phyloP scores from a whole-genome alignment of 2,113 vertebrate genomes.

The Symphodus melops region DNA sequence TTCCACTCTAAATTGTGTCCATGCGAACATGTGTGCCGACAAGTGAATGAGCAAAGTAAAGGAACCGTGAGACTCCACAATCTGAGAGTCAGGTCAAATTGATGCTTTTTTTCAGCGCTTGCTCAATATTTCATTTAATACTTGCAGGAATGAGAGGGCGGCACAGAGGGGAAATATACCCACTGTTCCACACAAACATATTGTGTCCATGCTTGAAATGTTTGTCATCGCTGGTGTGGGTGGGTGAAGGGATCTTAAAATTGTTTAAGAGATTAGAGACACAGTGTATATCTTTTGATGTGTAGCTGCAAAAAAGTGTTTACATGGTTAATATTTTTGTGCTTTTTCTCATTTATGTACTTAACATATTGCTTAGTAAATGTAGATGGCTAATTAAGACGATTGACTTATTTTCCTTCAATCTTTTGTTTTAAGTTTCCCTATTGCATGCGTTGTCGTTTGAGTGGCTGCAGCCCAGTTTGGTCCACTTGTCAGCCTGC shows the following conservation, averaged over 20 bases:
- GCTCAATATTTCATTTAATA: slow-evolving; percentile 25
- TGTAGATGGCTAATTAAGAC: no score
- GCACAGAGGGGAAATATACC: slow-evolving; percentile 14
- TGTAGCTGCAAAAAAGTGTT: not conserved
- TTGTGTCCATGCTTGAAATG: not conserved
- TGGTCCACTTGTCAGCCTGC: not conserved
- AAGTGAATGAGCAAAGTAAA: not conserved
- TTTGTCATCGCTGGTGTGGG: not conserved
- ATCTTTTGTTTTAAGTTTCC: not conserved
- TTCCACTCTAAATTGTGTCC: slow-evolving; percentile 8
- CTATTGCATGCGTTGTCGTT: not conserved
- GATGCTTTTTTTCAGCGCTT: slow-evolving; percentile 26
- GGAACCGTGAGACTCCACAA: slow-evolving; percentile 1
- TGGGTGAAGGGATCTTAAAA: not conserved
- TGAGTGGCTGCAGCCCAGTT: not conserved
- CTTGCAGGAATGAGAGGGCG: slow-evolving; percentile 13
- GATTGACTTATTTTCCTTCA: not conserved
- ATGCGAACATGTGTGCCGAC: not conserved
- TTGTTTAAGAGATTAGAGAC: not conserved
- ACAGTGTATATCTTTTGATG: not conserved
- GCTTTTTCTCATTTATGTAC: no score
- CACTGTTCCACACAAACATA: slow-evolving; percentile 12
- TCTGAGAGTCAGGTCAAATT: slow-evolving; percentile 3
- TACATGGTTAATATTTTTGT: no score
- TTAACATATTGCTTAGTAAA: not conserved